Evolutionary conservation across 2,888 invertebrate species (phyloP).

Genomic region (Acholoe squamosa): DNA sequence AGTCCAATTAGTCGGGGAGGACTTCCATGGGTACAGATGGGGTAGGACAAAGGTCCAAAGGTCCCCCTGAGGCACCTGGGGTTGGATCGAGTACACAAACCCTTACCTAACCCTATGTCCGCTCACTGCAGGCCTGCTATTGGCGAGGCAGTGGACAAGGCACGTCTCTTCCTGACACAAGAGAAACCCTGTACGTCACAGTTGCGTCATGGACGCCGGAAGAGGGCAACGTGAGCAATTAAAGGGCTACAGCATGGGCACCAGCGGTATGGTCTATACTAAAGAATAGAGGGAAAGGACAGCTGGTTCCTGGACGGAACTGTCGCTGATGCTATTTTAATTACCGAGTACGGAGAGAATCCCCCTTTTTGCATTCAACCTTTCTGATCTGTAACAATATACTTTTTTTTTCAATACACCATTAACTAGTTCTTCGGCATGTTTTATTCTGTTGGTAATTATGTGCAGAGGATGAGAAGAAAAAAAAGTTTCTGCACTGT

Average conservation of each 20-base stretch:
- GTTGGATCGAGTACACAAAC: too few species aligned
- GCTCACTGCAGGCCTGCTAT: neutral
- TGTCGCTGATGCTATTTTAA: too few species aligned
- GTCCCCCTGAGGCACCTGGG: too few species aligned
- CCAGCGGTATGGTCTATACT: neutral
- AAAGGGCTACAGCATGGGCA: neutral
- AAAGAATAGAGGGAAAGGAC: neutral
- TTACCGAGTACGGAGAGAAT: too few species aligned
- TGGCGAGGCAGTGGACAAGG: neutral
- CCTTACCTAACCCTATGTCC: constrained; percentile 25
- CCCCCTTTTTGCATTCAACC: too few species aligned
- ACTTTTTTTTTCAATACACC: too few species aligned
- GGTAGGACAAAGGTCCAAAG: neutral
- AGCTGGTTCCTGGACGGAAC: neutral
- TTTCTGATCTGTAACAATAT: too few species aligned
- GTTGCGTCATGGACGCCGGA: neutral
- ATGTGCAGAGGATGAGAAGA: too few species aligned
- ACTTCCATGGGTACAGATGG: neutral
- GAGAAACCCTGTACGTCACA: neutral
- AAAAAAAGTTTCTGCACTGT: too few species aligned
- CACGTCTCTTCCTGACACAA: neutral
- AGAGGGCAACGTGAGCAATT: neutral
- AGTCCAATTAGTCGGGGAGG: constrained; percentile 32
- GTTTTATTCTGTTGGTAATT: too few species aligned
- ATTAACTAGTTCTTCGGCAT: too few species aligned